These are phyloP conservation scores for Lepidostoma basale DNA, from an alignment of 1,140 invertebrate genomes.

Conservation along the genomic window DNA sequence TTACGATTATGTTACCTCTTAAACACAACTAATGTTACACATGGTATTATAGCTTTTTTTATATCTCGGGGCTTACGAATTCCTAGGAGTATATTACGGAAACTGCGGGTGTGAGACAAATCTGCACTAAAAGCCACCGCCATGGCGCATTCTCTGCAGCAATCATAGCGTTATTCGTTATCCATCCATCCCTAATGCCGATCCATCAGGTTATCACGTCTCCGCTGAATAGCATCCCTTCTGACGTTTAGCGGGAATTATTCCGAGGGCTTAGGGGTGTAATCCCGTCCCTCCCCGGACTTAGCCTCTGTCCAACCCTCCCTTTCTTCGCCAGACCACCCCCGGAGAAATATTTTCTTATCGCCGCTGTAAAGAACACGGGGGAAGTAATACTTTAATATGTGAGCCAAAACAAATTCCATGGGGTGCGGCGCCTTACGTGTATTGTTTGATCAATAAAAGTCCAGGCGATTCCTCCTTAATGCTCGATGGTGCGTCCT, in stretches of 20 bases:
- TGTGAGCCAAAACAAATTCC: slow-evolving; percentile 45
- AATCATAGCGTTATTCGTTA: slow-evolving; percentile 19
- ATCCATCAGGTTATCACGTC: slow-evolving; percentile 38
- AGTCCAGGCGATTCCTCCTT: slow-evolving; percentile 29
- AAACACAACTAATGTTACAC: too few species aligned
- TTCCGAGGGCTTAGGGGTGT: slow-evolving; percentile 35
- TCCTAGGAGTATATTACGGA: too few species aligned
- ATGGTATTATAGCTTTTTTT: too few species aligned
- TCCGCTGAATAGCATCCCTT: slow-evolving; percentile 19
- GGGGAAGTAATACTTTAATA: slow-evolving; percentile 44
- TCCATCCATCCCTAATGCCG: slow-evolving; percentile 4
- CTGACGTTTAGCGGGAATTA: slow-evolving; percentile 42
- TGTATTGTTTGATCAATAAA: slow-evolving; percentile 39
- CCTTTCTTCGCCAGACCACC: not conserved
- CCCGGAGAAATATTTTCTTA: slow-evolving; percentile 37
- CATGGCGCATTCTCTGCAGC: not conserved
- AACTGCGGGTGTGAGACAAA: too few species aligned
- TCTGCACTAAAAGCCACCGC: not conserved
- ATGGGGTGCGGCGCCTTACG: slow-evolving; percentile 8
- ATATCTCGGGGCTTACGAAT: too few species aligned
- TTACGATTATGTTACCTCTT: too few species aligned
- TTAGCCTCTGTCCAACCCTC: slow-evolving; percentile 17
- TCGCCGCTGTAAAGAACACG: slow-evolving; percentile 28
- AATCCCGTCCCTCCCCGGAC: slow-evolving; percentile 14
- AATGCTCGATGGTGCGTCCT: slow-evolving; percentile 40